Conservation (phyloP, 1,140 invertebrate species). For the Eriocheir sinensis region DNA sequence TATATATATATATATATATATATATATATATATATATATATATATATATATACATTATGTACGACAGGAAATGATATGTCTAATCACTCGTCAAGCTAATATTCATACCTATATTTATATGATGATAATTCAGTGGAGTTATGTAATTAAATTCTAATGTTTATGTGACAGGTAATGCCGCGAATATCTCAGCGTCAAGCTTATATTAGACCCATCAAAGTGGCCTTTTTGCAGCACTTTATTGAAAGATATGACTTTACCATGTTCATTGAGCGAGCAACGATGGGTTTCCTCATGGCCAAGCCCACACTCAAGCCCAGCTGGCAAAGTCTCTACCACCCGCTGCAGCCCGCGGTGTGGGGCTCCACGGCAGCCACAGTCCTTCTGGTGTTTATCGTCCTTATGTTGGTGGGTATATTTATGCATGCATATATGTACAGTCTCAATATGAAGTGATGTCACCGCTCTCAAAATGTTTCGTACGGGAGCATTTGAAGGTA, state of each 20-base stretch:
- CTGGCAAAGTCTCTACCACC: conserved; percentile 67
- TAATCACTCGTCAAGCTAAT: no score
- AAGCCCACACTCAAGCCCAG: conserved; percentile 68
- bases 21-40: no score
- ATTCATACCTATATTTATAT: no score
- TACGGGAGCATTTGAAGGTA: no score
- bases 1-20: no score
- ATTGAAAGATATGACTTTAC: conserved; percentile 61
- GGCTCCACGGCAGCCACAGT: conserved; percentile 47
- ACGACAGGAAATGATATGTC: no score
- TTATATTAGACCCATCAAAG: conserved; percentile 55
- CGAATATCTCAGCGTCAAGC: neutral
- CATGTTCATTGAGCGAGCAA: conserved; percentile 60
- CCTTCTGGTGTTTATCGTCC: conserved; percentile 5
- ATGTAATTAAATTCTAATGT: no score
- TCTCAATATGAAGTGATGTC: no score
- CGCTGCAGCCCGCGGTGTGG: conserved; percentile 46
- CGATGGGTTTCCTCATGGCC: conserved; percentile 66
- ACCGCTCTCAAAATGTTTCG: no score
- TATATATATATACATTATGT: no score
- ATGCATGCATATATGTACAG: neutral
- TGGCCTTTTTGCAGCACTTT: conserved; percentile 67
- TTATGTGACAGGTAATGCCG: neutral
- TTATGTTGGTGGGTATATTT: neutral
- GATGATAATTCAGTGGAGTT: no score